Percentiles rank a stretch among this genome's conserved stretches.
phyloP scores from a whole-genome alignment of 92 coral and sea anemone genomes.

The Parazoanthus darwini region DNA sequence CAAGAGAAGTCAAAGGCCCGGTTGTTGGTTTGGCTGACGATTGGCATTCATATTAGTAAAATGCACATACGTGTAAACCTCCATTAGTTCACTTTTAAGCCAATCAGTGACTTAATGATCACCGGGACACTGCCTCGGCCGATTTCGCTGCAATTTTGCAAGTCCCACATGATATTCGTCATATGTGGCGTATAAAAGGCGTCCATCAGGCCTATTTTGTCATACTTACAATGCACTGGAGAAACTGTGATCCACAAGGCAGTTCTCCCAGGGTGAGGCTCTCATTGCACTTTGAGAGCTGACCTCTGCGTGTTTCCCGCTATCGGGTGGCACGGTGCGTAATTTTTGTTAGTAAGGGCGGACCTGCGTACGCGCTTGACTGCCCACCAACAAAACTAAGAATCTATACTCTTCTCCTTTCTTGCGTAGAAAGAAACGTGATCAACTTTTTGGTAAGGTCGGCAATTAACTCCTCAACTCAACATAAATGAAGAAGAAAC shows the following conservation, averaged over 20 bases:
- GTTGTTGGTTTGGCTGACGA: too few species aligned
- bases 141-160: neutral
- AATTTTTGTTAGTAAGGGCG: slow-evolving; percentile 46
- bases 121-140: too few species aligned
- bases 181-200: slow-evolving; percentile 21
- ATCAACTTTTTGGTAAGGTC: too few species aligned
- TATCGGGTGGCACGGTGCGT: slow-evolving; percentile 42
- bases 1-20: too few species aligned
- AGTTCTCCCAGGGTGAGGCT: slow-evolving; percentile 49
- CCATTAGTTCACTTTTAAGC: too few species aligned
- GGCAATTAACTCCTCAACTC: too few species aligned
- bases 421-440: too few species aligned
- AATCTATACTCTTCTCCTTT: neutral
- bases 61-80: too few species aligned
- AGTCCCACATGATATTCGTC: neutral
- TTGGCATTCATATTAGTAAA: too few species aligned
- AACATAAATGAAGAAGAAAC: too few species aligned
- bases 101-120: too few species aligned
- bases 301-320: slow-evolving; percentile 47
- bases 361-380: slow-evolving; percentile 50
- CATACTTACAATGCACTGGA: slow-evolving; percentile 57
- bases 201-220: neutral
- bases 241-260: slow-evolving; percentile 54
- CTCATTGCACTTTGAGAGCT: slow-evolving; percentile 46
- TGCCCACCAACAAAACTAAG: slow-evolving; percentile 44